Conservation (phyloP, 2,888 invertebrate species). For the Corythucha ciliata region DNA sequence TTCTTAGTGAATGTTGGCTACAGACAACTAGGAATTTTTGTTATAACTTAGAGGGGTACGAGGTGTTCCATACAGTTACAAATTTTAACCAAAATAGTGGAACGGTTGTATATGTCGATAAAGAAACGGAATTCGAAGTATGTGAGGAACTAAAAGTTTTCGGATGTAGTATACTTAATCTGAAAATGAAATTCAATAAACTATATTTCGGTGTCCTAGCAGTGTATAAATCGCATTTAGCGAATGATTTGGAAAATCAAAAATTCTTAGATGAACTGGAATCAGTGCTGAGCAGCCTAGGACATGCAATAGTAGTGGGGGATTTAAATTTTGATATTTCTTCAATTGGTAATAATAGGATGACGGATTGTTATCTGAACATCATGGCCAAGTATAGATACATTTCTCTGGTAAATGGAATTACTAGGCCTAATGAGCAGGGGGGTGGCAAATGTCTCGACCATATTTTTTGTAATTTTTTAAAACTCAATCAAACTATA, state of each 20-base stretch:
- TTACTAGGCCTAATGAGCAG: neutral
- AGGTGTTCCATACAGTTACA: neutral
- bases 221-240: neutral
- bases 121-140: neutral
- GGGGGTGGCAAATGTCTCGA: constrained; percentile 1
- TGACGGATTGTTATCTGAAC: neutral
- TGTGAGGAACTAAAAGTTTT: neutral
- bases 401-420: neutral
- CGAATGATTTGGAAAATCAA: neutral
- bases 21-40: neutral
- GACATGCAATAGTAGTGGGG: neutral
- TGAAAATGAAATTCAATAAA: neutral
- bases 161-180: neutral
- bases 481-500: neutral
- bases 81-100: constrained; percentile 9
- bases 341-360: neutral
- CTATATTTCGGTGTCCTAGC: neutral
- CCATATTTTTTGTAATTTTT: neutral
- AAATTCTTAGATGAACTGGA: neutral
- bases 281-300: neutral
- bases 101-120: neutral
- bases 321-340: neutral
- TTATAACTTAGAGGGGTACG: neutral
- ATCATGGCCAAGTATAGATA: neutral
- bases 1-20: constrained; percentile 3